These are phyloP conservation scores for Calephelis nemesis DNA, from an alignment of 1,140 invertebrate genomes.

Conservation along the genomic window DNA sequence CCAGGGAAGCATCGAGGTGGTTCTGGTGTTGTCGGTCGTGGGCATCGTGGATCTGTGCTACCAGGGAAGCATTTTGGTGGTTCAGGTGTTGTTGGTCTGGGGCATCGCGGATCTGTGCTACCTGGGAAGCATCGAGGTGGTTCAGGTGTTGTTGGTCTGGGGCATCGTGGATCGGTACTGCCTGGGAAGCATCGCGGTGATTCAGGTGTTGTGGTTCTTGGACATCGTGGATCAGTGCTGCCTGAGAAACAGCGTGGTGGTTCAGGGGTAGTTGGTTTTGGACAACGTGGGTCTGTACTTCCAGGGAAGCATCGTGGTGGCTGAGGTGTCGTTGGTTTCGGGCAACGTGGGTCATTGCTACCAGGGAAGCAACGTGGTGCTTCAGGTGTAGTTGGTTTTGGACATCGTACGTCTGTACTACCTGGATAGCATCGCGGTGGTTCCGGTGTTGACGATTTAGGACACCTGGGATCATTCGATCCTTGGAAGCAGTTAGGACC, in stretches of 20 bases:
- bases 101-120: too few species aligned
- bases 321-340: constrained; percentile 33
- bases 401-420: too few species aligned
- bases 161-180: too few species aligned
- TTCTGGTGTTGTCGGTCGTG: constrained; percentile 32
- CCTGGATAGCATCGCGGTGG: too few species aligned
- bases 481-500: too few species aligned
- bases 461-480: too few species aligned
- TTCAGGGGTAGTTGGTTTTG: constrained; percentile 31
- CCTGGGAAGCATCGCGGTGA: too few species aligned
- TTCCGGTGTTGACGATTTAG: too few species aligned
- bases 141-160: constrained; percentile 21
- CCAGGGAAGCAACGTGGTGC: constrained; percentile 53
- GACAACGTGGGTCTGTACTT: constrained; percentile 32
- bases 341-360: constrained; percentile 62
- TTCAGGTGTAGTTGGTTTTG: constrained; percentile 15
- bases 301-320: constrained; percentile 3
- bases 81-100: neutral
- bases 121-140: too few species aligned
- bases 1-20: too few species aligned
- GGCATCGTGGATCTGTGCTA: constrained; percentile 67
- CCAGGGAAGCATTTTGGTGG: constrained; percentile 62
- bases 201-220: neutral
- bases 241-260: constrained; percentile 33
- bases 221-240: constrained; percentile 53